Percentiles rank a stretch among this genome's conserved stretches.
phyloP scores from a whole-genome alignment of 2,797 vertebrate species.

The Hylomyscus alleni region DNA sequence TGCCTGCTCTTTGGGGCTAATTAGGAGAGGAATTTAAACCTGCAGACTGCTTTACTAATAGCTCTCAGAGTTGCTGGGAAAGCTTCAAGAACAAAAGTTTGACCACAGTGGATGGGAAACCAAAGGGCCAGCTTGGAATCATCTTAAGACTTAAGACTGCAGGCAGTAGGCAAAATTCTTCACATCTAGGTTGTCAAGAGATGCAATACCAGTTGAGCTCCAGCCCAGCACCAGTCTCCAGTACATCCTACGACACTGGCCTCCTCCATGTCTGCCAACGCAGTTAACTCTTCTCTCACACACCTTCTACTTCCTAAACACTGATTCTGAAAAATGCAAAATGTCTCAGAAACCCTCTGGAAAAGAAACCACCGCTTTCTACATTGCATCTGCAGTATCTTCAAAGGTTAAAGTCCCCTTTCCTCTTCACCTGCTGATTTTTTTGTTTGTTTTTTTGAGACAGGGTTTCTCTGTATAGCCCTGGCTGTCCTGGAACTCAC shows the following conservation, averaged over 20 bases:
- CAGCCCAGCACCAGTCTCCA: background rate
- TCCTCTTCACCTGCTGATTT: background rate
- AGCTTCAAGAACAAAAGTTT: background rate
- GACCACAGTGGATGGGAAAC: background rate
- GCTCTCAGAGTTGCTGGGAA: background rate
- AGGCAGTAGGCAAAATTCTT: background rate
- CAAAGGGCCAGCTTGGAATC: background rate
- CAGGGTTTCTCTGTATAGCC: no score
- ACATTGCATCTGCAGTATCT: background rate
- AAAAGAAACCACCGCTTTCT: background rate
- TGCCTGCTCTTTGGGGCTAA: background rate
- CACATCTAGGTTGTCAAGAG: background rate
- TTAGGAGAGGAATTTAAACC: constrained; percentile 1
- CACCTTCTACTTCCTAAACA: background rate
- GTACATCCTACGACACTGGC: background rate
- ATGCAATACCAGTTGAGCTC: background rate
- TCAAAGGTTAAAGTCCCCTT: background rate
- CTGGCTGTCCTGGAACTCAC: no score
- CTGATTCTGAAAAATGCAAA: background rate
- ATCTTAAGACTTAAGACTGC: background rate
- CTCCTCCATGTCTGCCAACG: background rate
- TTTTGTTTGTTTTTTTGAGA: no score
- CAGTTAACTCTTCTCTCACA: background rate
- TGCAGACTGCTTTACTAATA: background rate
- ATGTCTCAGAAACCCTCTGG: background rate